phyloP scores from a whole-genome alignment of 2,888 invertebrate genomes.

The Harpalus rufipes region DNA sequence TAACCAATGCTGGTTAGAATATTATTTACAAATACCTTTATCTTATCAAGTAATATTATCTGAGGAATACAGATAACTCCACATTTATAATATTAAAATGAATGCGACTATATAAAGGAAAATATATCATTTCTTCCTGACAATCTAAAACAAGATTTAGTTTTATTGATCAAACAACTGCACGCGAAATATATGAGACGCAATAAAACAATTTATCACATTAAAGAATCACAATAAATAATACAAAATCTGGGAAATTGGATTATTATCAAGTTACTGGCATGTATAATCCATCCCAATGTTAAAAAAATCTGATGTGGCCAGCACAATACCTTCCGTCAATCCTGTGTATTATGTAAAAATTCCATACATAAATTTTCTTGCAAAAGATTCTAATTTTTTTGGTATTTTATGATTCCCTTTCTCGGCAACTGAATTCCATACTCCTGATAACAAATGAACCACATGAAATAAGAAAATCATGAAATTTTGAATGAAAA shows the following conservation, averaged over 20 bases:
- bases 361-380: too few relatives aligned
- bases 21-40: too few relatives aligned
- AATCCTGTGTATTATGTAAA: too few relatives aligned
- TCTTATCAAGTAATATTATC: too few relatives aligned
- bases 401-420: too few relatives aligned
- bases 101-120: conserved; percentile 5
- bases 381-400: too few relatives aligned
- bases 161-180: conserved; percentile 25
- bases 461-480: too few relatives aligned
- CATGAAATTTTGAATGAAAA: too few relatives aligned
- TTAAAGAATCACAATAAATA: background rate
- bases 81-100: background rate
- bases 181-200: conserved; percentile 13
- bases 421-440: too few relatives aligned
- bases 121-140: background rate
- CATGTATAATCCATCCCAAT: background rate
- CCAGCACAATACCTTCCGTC: too few relatives aligned
- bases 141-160: background rate
- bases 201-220: background rate
- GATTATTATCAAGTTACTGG: background rate
- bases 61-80: background rate
- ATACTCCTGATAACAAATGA: too few relatives aligned
- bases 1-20: too few relatives aligned
- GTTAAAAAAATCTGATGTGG: background rate
- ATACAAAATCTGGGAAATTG: background rate